These are phyloP conservation scores for Amorpha juglandis DNA, from an alignment of 2,888 invertebrate genomes.

Conservation along the genomic window DNA sequence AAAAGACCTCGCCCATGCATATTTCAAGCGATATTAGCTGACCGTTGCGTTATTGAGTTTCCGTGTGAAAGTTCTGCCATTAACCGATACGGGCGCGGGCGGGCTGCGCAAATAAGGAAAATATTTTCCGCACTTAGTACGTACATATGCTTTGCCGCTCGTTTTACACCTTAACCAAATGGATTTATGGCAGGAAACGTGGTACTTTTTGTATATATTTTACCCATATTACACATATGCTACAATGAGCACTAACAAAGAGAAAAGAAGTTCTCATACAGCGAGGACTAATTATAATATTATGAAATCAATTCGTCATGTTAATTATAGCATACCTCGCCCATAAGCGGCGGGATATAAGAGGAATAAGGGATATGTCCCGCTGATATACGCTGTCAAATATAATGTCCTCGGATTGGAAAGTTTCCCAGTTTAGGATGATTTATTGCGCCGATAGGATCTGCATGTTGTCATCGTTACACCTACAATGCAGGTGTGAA, in stretches of 20 bases:
- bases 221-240: not conserved
- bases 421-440: constrained; percentile 60
- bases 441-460: constrained; percentile 55
- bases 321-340: too few species aligned
- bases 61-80: constrained; percentile 64
- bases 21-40: constrained; percentile 75
- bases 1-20: constrained; percentile 74
- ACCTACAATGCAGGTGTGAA: constrained; percentile 36
- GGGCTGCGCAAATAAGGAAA: constrained; percentile 52
- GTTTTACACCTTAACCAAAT: constrained; percentile 8
- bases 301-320: too few species aligned
- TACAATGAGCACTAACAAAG: too few species aligned
- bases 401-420: constrained; percentile 59
- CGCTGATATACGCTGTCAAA: constrained; percentile 60
- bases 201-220: not conserved
- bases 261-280: too few species aligned
- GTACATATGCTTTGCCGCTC: constrained; percentile 24
- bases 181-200: not conserved
- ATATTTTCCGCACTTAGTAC: constrained; percentile 40
- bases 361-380: constrained; percentile 50
- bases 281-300: too few species aligned
- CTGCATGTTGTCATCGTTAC: constrained; percentile 39
- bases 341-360: constrained; percentile 21
- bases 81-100: constrained; percentile 54
- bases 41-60: constrained; percentile 71